Evolutionary conservation across 2,797 vertebrate genomes (phyloP), one percentile per base, ranked within the genome.

Genomic region (Danio kyathit): DNA sequence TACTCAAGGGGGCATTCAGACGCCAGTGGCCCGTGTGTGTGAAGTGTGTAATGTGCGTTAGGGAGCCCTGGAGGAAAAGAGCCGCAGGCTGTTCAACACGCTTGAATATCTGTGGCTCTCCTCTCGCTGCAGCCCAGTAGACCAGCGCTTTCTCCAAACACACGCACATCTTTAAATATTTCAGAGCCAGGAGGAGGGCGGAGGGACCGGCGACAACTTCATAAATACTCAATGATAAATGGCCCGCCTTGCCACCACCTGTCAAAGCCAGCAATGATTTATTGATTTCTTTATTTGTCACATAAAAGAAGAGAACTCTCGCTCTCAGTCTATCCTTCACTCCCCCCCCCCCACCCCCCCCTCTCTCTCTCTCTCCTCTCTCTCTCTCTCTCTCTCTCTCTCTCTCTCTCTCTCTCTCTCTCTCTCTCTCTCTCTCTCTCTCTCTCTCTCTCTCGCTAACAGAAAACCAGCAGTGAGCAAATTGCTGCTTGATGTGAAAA

Each of bases 261-360:
- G 92, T 92, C 90, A 92, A 90, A 90, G 87, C 88, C 81, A 87
- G 75, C 89, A 89, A 92, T 93, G 92, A 94, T 94, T 95, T 92
- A 94, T 94, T 92, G 92, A 94, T 93, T 92, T 91, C 88, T 93
- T 91, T 90, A 92, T 95, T 93, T 93, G 92, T 93, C 90, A 93
- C 91, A 93, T 89, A 89, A 92, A 91, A 89, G 78, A 82, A 77
- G 84, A 83, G 88, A 89, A 87, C 85, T 88, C 76, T 61, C 60
- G 81, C 65, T 77, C 88, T 76, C 69, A 48, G 40, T 79, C 70
- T 71, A 79, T 49, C 78, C 29, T 65, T 74, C 74, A 72, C 5
- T 1, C 29, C 29, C 29, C 29, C 29, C 29, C 3, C 29, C 57
- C 74, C n/a, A n/a, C n/a, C n/a, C n/a, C n/a, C n/a, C n/a, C n/a